Conservation (phyloP, 2,888 invertebrate genomes). For the Phortica okadai region DNA sequence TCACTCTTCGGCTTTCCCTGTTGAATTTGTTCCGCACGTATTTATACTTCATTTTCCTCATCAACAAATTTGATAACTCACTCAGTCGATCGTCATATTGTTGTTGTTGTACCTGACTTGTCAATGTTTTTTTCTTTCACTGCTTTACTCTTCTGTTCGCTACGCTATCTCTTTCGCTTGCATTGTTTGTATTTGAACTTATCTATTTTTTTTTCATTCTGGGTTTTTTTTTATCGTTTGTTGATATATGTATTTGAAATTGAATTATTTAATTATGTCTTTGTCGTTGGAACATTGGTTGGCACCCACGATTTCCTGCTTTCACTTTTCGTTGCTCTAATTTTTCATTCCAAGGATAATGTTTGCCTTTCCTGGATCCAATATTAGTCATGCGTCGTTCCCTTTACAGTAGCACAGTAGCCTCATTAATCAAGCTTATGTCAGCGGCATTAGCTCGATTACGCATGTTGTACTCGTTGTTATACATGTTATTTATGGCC, state of each 20-base stretch:
- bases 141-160: not conserved
- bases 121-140: not conserved
- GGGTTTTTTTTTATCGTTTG: not conserved
- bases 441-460: constrained; percentile 61
- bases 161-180: not conserved
- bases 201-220: not conserved
- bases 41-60: too few species aligned
- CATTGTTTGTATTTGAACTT: not conserved
- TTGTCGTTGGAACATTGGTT: not conserved
- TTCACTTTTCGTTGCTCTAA: not conserved
- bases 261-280: not conserved
- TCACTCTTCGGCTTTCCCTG: not conserved
- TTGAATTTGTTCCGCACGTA: too few species aligned
- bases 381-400: not conserved
- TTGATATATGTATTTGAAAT: not conserved
- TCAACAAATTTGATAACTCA: not conserved
- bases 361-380: not conserved
- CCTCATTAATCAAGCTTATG: constrained; percentile 65
- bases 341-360: not conserved
- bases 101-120: constrained; percentile 1
- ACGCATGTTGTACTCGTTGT: not conserved
- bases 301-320: not conserved
- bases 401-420: constrained; percentile 2
- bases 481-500: constrained; percentile 35
- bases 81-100: not conserved